Percentiles rank a stretch among this genome's conserved stretches.
Conservation (phyloP, 1,140 invertebrate genomes). For the Micrasema longulum region DNA sequence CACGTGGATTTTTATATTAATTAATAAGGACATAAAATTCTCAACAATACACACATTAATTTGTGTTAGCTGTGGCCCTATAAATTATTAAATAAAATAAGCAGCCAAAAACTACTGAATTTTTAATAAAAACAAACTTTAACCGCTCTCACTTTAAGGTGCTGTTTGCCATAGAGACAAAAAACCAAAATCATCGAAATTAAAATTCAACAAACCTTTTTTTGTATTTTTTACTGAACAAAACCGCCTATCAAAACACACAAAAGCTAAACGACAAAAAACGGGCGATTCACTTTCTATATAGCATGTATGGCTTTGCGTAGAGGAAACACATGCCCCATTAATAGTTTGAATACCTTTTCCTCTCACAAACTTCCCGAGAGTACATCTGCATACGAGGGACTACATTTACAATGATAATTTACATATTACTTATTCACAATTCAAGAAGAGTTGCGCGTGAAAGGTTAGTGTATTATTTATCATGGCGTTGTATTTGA, state of each 20-base stretch:
- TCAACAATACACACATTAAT: too few species aligned
- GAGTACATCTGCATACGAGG: constrained; percentile 23
- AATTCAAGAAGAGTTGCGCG: constrained; percentile 39
- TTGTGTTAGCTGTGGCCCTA: too few species aligned
- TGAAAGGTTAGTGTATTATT: constrained; percentile 36
- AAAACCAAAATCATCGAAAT: neutral
- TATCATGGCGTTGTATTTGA: constrained; percentile 43
- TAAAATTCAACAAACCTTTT: constrained; percentile 14
- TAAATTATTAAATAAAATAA: too few species aligned
- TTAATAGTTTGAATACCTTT: constrained; percentile 29
- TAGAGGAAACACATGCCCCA: constrained; percentile 46
- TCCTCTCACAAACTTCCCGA: constrained; percentile 51
- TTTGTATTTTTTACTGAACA: constrained; percentile 12
- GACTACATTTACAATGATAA: constrained; percentile 15
- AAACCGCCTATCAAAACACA: neutral
- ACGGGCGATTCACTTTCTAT: constrained; percentile 24
- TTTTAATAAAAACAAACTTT: too few species aligned
- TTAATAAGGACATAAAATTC: too few species aligned
- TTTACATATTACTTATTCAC: constrained; percentile 48
- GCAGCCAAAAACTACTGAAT: too few species aligned
- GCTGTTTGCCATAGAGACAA: too few species aligned
- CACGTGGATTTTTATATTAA: too few species aligned
- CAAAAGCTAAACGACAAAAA: constrained; percentile 29
- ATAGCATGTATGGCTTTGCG: too few species aligned
- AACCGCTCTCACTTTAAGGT: constrained; percentile 2